Conservation (phyloP, 2,888 invertebrate genomes). For the Ormyrus labotus region DNA sequence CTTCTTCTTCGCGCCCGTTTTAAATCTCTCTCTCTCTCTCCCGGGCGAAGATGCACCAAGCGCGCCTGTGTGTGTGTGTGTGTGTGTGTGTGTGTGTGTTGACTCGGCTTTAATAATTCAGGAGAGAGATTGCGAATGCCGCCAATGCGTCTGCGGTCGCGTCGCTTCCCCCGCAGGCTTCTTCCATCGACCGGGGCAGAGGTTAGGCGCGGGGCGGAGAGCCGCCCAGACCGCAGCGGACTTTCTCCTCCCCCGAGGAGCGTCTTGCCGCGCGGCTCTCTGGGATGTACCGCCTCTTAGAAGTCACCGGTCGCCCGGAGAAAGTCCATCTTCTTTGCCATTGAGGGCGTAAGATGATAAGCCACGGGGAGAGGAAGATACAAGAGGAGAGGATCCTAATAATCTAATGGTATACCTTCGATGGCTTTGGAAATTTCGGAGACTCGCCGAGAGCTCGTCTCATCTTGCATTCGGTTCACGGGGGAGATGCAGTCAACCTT, state of each 20-base stretch:
- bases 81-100: slow-evolving; percentile 55
- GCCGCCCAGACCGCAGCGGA: slow-evolving; percentile 19
- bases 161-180: slow-evolving; percentile 8
- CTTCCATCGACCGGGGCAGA: not conserved
- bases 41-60: not conserved
- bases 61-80: not conserved
- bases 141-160: slow-evolving; percentile 58
- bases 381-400: slow-evolving; percentile 13
- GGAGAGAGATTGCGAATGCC: slow-evolving; percentile 55
- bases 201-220: not conserved
- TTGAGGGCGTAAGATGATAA: not conserved
- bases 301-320: not conserved
- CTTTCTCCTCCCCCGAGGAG: not conserved
- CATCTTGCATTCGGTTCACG: slow-evolving; percentile 21
- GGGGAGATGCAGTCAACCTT: not conserved
- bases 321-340: not conserved
- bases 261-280: not conserved
- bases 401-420: slow-evolving; percentile 33
- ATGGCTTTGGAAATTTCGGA: not conserved
- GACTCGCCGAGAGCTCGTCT: not conserved
- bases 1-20: not conserved
- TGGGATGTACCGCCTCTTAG: slow-evolving; percentile 10
- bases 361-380: not conserved
- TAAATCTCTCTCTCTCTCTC: not conserved
- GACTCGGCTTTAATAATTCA: slow-evolving; percentile 61